A percentile compares a stretch with the other conserved stretches of the same genome.
phyloP scores from a whole-genome alignment of 92 coral and sea anemone genomes.

The Diadumene lineata region DNA sequence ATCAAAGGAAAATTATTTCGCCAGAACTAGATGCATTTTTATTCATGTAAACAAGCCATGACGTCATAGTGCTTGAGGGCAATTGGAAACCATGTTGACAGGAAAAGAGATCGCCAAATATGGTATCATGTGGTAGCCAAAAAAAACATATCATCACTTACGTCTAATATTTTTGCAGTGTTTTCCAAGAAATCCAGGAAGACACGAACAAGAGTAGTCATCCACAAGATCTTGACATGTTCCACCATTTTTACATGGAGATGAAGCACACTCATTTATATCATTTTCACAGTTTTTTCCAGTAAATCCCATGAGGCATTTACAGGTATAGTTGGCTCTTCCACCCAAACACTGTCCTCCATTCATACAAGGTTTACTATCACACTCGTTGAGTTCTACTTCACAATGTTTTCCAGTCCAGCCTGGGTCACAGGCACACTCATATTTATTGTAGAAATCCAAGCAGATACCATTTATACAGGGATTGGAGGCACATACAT shows the following conservation, averaged over 20 bases:
- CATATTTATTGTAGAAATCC: conserved; percentile 25
- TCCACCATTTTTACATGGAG: conserved; percentile 65
- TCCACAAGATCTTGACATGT: conserved; percentile 62
- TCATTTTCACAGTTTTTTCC: conserved; percentile 67
- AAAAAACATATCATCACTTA: background rate
- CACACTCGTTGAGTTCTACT: conserved; percentile 41
- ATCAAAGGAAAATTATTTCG: too few relatives aligned
- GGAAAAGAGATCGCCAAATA: too few relatives aligned
- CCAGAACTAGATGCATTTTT: too few relatives aligned
- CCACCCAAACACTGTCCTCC: conserved; percentile 74
- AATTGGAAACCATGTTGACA: too few relatives aligned
- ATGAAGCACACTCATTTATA: conserved; percentile 66
- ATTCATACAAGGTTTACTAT: conserved; percentile 54
- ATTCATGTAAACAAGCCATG: too few relatives aligned
- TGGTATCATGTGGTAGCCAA: too few relatives aligned
- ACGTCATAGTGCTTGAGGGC: too few relatives aligned
- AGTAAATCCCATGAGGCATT: conserved; percentile 55
- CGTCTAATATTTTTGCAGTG: conserved; percentile 31
- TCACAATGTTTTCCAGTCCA: conserved; percentile 34
- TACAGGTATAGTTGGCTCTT: conserved; percentile 48
- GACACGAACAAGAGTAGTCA: conserved; percentile 55
- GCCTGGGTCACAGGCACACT: conserved; percentile 29
- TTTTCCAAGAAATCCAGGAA: conserved; percentile 54
- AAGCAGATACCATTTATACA: conserved; percentile 39
- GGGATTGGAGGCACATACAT: conserved; percentile 63